Evolutionary conservation across 2,797 vertebrate genomes (phyloP), one percentile per base, ranked within the genome.

Genomic region (Atherinosoma microstoma): DNA sequence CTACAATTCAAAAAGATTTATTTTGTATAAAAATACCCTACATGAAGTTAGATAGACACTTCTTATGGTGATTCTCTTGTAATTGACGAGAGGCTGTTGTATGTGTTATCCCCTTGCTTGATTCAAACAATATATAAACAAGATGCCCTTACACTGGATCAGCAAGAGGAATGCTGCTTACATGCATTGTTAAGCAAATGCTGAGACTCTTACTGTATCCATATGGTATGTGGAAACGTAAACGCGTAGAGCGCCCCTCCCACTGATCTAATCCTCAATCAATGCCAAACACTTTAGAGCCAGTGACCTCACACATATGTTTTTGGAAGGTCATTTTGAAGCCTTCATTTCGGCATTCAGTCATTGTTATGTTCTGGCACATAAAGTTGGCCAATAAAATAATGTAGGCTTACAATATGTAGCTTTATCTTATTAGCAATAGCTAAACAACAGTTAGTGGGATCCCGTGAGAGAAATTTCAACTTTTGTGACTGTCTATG

Each of bases 401-500:
- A 45, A 6, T 45, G 16, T 45, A 45, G 16, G 11, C 42, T 18
- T 3, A 18, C 45, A n/a, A 8, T n/a, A 47, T 47, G 45, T 13
- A 29, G 24, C 24, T 54, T 54, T 15, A 15, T 54, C 6, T 38
- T 57, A 30, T 56, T 16, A 30, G 34, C 35, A 35, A 27, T 16
- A 34, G 30, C 56, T 57, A 20, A 59, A 38, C 10, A 36, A 24
- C 51, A 56, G 36, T 42, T 29, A 20, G 20, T 56, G 51, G 16
- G 29, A 18, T 64, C 5, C 59, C 9, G 63, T 54, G 34, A 53
- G 6, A 24, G 13, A 66, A 38, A 4, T 42, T 35, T 74, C 0
- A 6, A n/a, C 29, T 36, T 18, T 1, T 66, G 32, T 59, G 75
- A 64, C 59, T 61, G 7, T 69, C 30, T 34, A 13, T 29, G 18